Base-by-base conservation (phyloP, 1,140 invertebrate genomes). In the Trachelipus rathkii region DNA sequence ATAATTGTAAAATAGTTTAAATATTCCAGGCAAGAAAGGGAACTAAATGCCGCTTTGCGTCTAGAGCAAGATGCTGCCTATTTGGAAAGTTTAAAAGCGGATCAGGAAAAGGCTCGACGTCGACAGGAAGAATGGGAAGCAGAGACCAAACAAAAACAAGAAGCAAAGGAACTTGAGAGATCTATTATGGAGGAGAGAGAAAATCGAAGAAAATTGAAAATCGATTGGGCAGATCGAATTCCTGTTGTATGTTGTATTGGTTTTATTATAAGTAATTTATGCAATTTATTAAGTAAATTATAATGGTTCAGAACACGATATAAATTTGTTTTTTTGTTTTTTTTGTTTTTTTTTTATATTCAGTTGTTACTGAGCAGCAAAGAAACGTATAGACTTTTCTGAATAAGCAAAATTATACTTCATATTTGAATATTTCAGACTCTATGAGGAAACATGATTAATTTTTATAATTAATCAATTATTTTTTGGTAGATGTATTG, bases 121-220 rank as follows among this genome's bases (percentile, higher is more conserved):
- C 33, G 24, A 13, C 10, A 44, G 19, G 67, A 76, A 19, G 67
- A 45, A 66, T 6, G 19, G 0, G 74, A 71, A 13, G 69, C 45
- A 13, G 11, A 71, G 44, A 71, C 23, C 10, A 44, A 66, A 15
- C 15, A 24, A 8, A 43, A 13, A 23, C 74, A 24, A 15, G 33
- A 76, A 10, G 72, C 15, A 33, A 33, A 73, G 72, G 72, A 45
- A 10, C 13, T 8, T 19, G 11, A 60, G 19, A 13, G 19, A 8
- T 4, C 11, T 19, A 60, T 60, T 60, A 15, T 60, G 75, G 83
- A 85, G 79, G 82, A 82, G 76, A 84, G 83, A 44, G 82, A 82
- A 70, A 77, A 78, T 23, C 71, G 78, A 33, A 73, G 73, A 45
- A 81, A 83, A 79, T 77, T 78, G 82, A 84, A 83, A 81, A 78